Evolutionary conservation across 2,888 invertebrate genomes (phyloP).

Genomic region (Drepanosiphum platanoidis): DNA sequence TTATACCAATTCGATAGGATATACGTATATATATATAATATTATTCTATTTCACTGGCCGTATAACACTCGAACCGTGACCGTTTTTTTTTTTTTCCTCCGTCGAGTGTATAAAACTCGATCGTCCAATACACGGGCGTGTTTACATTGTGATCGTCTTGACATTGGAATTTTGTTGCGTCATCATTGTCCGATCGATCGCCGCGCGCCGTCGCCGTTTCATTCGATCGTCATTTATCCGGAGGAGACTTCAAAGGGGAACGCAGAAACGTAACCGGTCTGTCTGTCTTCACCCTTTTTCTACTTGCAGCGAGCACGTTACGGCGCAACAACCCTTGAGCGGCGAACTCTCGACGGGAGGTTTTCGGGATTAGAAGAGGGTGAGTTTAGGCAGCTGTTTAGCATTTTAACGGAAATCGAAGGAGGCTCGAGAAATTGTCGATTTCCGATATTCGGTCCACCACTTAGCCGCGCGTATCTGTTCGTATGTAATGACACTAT

Average conservation of each 20-base stretch:
- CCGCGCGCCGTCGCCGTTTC: not conserved
- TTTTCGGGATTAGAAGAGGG: conserved; percentile 25
- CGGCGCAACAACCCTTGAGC: conserved; percentile 3
- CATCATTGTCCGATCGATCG: conserved; percentile 57
- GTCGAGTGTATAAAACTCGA: conserved; percentile 36
- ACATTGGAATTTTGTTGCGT: conserved; percentile 61
- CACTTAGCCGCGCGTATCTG: conserved; percentile 1
- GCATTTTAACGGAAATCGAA: conserved; percentile 55
- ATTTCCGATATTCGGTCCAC: conserved; percentile 28
- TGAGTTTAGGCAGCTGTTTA: conserved; percentile 43
- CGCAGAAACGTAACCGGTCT: conserved; percentile 35
- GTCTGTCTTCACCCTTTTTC: conserved; percentile 54
- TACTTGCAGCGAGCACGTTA: not conserved
- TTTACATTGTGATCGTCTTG: conserved; percentile 62
- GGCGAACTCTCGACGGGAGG: conserved; percentile 3
- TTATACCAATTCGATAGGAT: conserved; percentile 56
- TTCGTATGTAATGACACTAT: conserved; percentile 45
- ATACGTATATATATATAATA: conserved; percentile 10
- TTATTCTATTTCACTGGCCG: conserved; percentile 55
- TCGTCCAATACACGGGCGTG: conserved; percentile 26
- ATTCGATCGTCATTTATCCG: conserved; percentile 6
- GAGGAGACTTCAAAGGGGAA: not conserved
- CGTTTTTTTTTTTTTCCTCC: conserved; percentile 36
- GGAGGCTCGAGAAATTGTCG: not conserved
- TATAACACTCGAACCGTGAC: conserved; percentile 62